phyloP scores from a whole-genome alignment of 1,140 invertebrate genomes.

The Drosophila bocqueti region DNA sequence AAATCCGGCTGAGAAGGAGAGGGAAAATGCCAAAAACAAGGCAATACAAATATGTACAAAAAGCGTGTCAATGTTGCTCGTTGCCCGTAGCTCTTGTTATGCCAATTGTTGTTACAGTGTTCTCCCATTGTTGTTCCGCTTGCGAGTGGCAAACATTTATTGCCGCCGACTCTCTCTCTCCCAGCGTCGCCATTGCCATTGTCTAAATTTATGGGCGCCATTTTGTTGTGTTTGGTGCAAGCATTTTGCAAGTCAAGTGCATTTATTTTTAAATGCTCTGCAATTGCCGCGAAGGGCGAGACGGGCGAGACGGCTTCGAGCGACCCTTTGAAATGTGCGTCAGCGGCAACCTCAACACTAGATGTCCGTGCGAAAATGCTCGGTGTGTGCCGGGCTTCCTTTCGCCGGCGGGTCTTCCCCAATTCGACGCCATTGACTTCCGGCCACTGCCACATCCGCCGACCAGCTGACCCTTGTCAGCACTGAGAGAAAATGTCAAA shows the following conservation, averaged over 20 bases:
- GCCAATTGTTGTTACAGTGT: conserved; percentile 34
- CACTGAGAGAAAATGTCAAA: conserved; percentile 14
- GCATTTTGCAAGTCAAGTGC: conserved; percentile 70
- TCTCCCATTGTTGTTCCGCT: conserved; percentile 30
- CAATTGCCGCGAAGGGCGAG: conserved; percentile 28
- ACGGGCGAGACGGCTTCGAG: background rate
- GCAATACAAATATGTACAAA: conserved; percentile 56
- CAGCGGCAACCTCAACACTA: conserved; percentile 76
- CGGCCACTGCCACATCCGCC: conserved; percentile 67
- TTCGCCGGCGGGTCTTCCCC: conserved; percentile 40
- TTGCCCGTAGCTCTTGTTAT: conserved; percentile 42
- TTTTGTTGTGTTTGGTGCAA: conserved; percentile 63
- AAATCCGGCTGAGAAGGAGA: background rate
- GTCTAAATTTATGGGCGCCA: conserved; percentile 72
- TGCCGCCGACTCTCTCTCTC: conserved; percentile 44
- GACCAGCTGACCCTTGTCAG: conserved; percentile 54
- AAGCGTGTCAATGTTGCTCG: conserved; percentile 69
- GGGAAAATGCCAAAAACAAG: conserved; percentile 5
- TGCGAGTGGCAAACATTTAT: conserved; percentile 74
- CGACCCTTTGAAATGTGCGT: conserved; percentile 52
- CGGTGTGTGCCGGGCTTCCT: conserved; percentile 29
- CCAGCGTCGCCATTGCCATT: conserved; percentile 47
- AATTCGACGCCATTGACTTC: conserved; percentile 56
- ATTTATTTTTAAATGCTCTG: conserved; percentile 73
- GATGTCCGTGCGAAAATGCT: conserved; percentile 13